Conservation (phyloP, 2,797 vertebrate genomes). For the Chrosomus eos region DNA sequence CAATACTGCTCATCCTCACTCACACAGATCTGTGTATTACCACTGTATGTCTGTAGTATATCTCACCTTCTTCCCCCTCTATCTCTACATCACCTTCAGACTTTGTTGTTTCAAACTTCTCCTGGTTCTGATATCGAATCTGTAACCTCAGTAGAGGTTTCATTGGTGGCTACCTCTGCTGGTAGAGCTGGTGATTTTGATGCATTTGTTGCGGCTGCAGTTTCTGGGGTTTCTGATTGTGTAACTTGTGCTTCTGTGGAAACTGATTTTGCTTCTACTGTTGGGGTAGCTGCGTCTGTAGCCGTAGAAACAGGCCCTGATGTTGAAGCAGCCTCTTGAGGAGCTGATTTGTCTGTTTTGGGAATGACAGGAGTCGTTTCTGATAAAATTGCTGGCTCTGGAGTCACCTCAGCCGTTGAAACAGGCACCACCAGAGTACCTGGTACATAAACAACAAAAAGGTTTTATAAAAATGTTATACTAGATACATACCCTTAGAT, state of each 20-base stretch:
- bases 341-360: not conserved
- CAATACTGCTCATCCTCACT: not conserved
- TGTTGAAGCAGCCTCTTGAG: not conserved
- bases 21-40: not conserved
- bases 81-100: no score
- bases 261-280: not conserved
- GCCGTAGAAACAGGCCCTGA: not conserved
- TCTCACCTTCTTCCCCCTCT: slow-evolving; percentile 54
- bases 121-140: rapidly evolving
- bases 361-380: not conserved
- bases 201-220: not conserved
- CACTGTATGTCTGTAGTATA: slow-evolving; percentile 1
- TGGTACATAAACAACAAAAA: slow-evolving; percentile 50
- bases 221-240: not conserved
- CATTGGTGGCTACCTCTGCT: no score
- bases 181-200: not conserved
- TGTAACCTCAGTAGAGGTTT: not conserved
- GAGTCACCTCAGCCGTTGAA: rapidly evolving
- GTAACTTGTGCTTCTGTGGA: not conserved
- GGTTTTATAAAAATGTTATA: not conserved
- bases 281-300: not conserved
- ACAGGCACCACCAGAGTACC: slow-evolving; percentile 67
- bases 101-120: rapidly evolving
- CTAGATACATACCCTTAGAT: not conserved
- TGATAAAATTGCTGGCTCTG: not conserved